phyloP scores from a whole-genome alignment of 1,140 invertebrate species.

The Cydia splendana region DNA sequence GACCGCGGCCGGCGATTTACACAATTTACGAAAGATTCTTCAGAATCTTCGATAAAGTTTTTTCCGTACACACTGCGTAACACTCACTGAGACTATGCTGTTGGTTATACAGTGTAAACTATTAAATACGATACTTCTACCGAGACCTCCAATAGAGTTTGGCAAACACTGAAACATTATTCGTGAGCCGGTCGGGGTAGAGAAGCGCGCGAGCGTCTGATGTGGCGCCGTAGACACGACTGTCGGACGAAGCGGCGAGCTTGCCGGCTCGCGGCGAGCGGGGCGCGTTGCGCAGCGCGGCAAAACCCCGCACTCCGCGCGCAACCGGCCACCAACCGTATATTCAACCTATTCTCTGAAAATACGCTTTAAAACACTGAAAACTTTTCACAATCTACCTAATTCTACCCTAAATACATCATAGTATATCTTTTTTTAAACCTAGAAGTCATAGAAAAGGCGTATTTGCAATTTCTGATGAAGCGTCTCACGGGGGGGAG shows the following conservation, averaged over 20 bases:
- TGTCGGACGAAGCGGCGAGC: conserved; percentile 54
- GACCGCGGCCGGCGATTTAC: conserved; percentile 72
- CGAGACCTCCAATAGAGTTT: conserved; percentile 78
- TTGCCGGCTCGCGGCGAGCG: conserved; percentile 42
- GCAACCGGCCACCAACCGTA: conserved; percentile 50
- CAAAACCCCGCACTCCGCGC: conserved; percentile 45
- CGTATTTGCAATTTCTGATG: conserved; percentile 30
- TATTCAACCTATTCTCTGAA: conserved; percentile 75
- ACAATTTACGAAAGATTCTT: conserved; percentile 79
- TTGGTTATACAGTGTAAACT: conserved; percentile 76
- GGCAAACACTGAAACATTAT: conserved; percentile 80
- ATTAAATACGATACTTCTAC: conserved; percentile 77
- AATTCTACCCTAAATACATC: not conserved
- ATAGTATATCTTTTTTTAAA: not conserved
- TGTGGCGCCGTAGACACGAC: conserved; percentile 74
- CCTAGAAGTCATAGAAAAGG: not conserved
- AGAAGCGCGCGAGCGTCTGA: conserved; percentile 75
- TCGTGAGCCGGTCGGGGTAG: conserved; percentile 74
- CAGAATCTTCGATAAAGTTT: conserved; percentile 79
- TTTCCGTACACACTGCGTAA: conserved; percentile 79
- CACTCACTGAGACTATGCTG: conserved; percentile 78
- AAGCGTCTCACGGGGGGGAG: conserved; percentile 57
- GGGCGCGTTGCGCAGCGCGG: conserved; percentile 51
- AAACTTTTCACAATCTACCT: conserved; percentile 40
- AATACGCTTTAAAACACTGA: conserved; percentile 55